Evolutionary conservation across 30 jellyfish, hydroid and myxozoan genomes (phyloP), one percentile per base, ranked within the genome.

Genomic region (Phacellophora camtschatica): DNA sequence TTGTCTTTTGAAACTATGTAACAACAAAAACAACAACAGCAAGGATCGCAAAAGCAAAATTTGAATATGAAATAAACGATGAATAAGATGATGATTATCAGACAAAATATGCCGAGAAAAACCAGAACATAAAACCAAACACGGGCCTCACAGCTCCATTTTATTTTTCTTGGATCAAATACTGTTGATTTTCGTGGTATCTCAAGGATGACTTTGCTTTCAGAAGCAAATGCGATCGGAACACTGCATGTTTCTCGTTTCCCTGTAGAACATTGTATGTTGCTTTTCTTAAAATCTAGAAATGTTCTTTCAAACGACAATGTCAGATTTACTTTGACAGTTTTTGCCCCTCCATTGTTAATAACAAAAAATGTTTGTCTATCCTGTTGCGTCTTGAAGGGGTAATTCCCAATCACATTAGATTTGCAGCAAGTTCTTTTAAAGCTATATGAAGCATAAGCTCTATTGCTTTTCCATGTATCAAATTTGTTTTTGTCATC

Each of bases 131-230:
- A 85, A 31, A 85, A 77, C 86, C 86, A 71, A 16, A 75, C 65
- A 1, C 96, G 70, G 27, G 88, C 96, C 76, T 73, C 75, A 74
- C 96, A 85, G 1, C 20, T 39, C 90, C 87, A 64, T 39, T 48
- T 82, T 20, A 74, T 66, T 33, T 66, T 77, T 27, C 57, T 50
- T 41, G 84, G 36, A 24, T 31, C 68, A 16, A 43, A 30, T 8
- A 50, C 49, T 1, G 29, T 41, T 10, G 89, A 59, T 24, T 53
- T 54, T 37, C 55, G 23, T n/a, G 96, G 92, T 7, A 87, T 62
- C 45, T 66, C 92, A 33, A 77, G 23, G 36, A 86, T 92, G 19
- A 77, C 88, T 66, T 53, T 70, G 22, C 78, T 81, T 31, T 53
- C 75, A n/a, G 87, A 67, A 24, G 87, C 88, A 76, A 87, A 87